Evolutionary conservation across 2,797 vertebrate genomes (phyloP).

Genomic region (Schizopygopsis pylzovi): DNA sequence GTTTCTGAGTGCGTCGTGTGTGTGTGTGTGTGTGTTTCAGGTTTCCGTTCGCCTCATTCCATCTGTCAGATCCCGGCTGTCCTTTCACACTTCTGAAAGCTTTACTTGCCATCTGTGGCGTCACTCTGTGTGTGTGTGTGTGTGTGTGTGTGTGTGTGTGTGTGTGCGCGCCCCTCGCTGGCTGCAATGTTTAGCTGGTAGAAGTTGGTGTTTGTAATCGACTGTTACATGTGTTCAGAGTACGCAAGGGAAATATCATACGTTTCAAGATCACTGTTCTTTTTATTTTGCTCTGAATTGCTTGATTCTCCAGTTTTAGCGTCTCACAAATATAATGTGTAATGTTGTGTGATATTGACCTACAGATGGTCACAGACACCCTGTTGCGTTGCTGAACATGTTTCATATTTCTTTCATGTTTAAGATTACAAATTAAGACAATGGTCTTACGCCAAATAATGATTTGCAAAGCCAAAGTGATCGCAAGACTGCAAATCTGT

Average conservation of each 20-base stretch:
- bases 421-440: neutral
- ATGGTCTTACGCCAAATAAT: neutral
- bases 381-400: neutral
- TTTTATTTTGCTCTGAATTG: neutral
- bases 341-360: neutral
- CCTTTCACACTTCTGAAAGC: constrained; percentile 72
- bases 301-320: neutral
- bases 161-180: constrained; percentile 40
- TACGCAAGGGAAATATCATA: neutral
- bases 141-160: constrained; percentile 34
- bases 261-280: neutral
- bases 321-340: neutral
- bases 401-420: neutral
- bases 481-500: neutral
- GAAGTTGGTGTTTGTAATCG: constrained; percentile 22
- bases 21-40: constrained; percentile 23
- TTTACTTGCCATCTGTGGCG: constrained; percentile 72
- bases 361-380: neutral
- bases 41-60: constrained; percentile 68
- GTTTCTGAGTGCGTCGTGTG: constrained; percentile 41
- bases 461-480: neutral
- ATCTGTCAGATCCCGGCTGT: constrained; percentile 74
- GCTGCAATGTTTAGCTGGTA: constrained; percentile 38
- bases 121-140: constrained; percentile 42
- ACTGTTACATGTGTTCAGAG: constrained; percentile 7